Base-by-base conservation (phyloP, 2,888 invertebrate species). In the Tryphoninae sp. region DNA sequence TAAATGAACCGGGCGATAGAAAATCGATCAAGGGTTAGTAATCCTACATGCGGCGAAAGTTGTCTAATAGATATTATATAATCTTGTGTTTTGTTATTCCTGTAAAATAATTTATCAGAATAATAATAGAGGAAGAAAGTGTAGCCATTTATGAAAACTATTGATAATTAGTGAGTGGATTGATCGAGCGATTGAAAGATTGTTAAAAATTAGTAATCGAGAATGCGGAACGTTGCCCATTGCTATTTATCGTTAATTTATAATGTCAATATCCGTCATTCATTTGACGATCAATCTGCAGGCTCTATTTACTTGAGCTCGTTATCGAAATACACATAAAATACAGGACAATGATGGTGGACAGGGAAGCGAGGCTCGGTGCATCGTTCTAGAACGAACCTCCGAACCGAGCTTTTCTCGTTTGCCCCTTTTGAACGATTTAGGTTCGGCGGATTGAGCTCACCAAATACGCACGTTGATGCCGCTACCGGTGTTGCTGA, bases 361-460 rank as follows among this genome's bases (percentile, higher is more conserved):
- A 71, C 62, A 19, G 22, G 16, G 19, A 42, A 67, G 45, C 16
- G 49, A 33, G 26, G 33, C 42, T 42, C 23, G 26, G 26, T 8
- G 19, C 40, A 68, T 23, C 16, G 40, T 16, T 42, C 7, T 26
- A 45, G 65, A 55, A 42, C 78, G 72, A 80, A 75, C 58, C 74
- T 71, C 69, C 74, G 55, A 80, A 49, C 51, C 42, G 33, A 33
- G 33, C 13, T 45, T 45, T 13, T 45, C 59, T 19, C 45, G 59
- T 33, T 62, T 72, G 62, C 22, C 49, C 51, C 75, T 72, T 83
- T 81, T 83, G 81, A 78, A 78, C 78, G 81, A 83, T 72, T 79
- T 76, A 76, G 64, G 78, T 78, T 76, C 81, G 78, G 64, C 69
- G 64, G 53, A 79, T 83, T 78, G 78, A 78, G 72, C 73, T 75